Evolutionary conservation across 1,140 invertebrate genomes (phyloP).

Genomic region (Zaprionus camerounensis): DNA sequence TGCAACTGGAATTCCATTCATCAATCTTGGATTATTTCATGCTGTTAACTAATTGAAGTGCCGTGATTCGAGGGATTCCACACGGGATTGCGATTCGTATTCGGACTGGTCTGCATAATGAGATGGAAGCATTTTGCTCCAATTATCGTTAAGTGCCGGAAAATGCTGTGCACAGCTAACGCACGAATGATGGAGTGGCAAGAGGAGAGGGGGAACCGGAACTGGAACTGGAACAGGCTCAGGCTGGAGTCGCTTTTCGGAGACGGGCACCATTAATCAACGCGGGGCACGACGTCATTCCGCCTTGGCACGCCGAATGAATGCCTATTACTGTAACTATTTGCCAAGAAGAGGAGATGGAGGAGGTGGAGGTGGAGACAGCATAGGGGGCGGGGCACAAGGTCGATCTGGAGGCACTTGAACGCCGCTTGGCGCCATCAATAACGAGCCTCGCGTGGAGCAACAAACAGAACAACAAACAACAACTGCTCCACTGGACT

Average conservation of each 20-base stretch:
- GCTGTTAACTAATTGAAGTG: constrained; percentile 75
- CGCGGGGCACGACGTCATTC: constrained; percentile 62
- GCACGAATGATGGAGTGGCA: constrained; percentile 52
- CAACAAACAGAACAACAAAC: constrained; percentile 60
- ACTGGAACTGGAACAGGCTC: constrained; percentile 14
- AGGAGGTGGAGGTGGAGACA: background rate
- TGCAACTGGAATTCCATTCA: constrained; percentile 19
- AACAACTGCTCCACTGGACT: constrained; percentile 37
- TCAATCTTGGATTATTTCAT: constrained; percentile 49
- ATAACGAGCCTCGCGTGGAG: constrained; percentile 73
- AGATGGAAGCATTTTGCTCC: constrained; percentile 75
- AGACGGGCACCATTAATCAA: constrained; percentile 69
- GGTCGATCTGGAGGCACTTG: constrained; percentile 63
- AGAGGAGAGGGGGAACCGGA: constrained; percentile 27
- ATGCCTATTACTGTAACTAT: constrained; percentile 63
- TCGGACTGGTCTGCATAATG: constrained; percentile 63
- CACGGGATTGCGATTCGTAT: background rate
- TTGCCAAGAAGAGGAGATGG: constrained; percentile 10
- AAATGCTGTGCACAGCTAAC: constrained; percentile 67
- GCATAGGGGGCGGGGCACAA: constrained; percentile 45
- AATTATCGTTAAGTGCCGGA: constrained; percentile 79
- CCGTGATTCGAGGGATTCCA: constrained; percentile 61
- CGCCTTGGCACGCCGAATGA: constrained; percentile 68
- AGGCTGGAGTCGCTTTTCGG: constrained; percentile 24
- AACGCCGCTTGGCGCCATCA: constrained; percentile 59